Percentiles rank a stretch among this genome's conserved stretches.
phyloP scores from a whole-genome alignment of 2,888 invertebrate species.

The Eucriotettix oculatus region DNA sequence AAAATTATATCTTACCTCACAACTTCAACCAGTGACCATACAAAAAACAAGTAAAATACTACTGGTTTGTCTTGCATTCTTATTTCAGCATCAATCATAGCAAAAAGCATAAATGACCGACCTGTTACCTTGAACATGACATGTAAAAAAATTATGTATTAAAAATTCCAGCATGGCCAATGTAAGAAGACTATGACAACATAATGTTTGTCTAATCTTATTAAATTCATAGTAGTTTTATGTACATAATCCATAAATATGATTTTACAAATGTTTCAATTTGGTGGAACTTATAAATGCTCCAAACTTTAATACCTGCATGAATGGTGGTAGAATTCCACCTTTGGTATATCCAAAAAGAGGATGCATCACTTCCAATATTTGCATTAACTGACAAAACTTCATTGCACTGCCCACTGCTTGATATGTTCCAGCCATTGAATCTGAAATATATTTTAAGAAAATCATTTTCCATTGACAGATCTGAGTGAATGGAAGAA shows the following conservation, averaged over 20 bases:
- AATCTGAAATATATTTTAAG: slow-evolving; percentile 24
- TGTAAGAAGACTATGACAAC: background rate
- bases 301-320: slow-evolving; percentile 37
- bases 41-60: slow-evolving; percentile 70
- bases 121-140: slow-evolving; percentile 39
- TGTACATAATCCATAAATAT: background rate
- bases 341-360: slow-evolving; percentile 77
- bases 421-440: slow-evolving; percentile 50
- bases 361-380: slow-evolving; percentile 79
- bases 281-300: background rate
- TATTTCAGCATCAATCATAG: slow-evolving; percentile 68
- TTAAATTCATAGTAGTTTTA: background rate
- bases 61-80: slow-evolving; percentile 76
- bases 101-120: slow-evolving; percentile 60
- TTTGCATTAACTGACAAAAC: slow-evolving; percentile 66
- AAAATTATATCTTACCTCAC: slow-evolving; percentile 41
- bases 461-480: no score
- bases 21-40: slow-evolving; percentile 71
- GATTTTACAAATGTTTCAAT: background rate
- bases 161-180: background rate
- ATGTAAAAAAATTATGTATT: background rate
- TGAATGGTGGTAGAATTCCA: slow-evolving; percentile 46
- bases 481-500: no score
- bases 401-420: slow-evolving; percentile 61
- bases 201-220: no score